These are phyloP conservation scores for Papilio demoleus DNA, from an alignment of 2,888 invertebrate species.

Conservation along the genomic window DNA sequence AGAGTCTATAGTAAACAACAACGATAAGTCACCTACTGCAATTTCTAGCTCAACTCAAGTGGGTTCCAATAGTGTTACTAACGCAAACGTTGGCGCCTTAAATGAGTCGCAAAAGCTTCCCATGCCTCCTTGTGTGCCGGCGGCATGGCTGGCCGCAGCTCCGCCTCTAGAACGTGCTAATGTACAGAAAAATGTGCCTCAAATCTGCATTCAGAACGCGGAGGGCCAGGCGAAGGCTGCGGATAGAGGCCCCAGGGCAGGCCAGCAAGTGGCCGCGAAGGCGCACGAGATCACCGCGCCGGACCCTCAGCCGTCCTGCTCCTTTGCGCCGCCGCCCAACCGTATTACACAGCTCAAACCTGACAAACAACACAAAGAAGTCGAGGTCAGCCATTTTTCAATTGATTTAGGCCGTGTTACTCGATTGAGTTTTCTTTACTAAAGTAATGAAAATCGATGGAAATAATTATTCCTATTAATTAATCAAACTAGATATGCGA, in stretches of 20 bases:
- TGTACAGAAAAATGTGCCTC: conserved; percentile 58
- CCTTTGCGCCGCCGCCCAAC: conserved; percentile 61
- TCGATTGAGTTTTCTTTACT: conserved; percentile 32
- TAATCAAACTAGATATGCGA: conserved; percentile 40
- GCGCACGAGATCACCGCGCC: conserved; percentile 50
- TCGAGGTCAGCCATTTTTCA: conserved; percentile 72
- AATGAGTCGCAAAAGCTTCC: conserved; percentile 57
- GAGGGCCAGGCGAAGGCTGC: conserved; percentile 56
- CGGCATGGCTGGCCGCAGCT: conserved; percentile 67
- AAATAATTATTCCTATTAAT: too few relatives aligned
- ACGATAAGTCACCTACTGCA: conserved; percentile 12
- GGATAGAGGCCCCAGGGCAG: conserved; percentile 56
- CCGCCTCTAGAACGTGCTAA: conserved; percentile 48
- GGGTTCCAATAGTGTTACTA: conserved; percentile 47
- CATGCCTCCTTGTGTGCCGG: conserved; percentile 73
- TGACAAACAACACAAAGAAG: conserved; percentile 71
- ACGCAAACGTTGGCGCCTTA: conserved; percentile 48
- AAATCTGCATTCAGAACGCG: conserved; percentile 66
- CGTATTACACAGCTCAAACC: conserved; percentile 67
- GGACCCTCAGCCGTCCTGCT: conserved; percentile 74
- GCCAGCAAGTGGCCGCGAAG: conserved; percentile 53
- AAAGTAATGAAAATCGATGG: conserved; percentile 20
- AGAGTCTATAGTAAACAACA: conserved; percentile 46
- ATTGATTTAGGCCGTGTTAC: conserved; percentile 24
- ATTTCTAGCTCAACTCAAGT: conserved; percentile 38